phyloP scores from a whole-genome alignment of 2,888 invertebrate genomes.

The Melieria crassipennis region DNA sequence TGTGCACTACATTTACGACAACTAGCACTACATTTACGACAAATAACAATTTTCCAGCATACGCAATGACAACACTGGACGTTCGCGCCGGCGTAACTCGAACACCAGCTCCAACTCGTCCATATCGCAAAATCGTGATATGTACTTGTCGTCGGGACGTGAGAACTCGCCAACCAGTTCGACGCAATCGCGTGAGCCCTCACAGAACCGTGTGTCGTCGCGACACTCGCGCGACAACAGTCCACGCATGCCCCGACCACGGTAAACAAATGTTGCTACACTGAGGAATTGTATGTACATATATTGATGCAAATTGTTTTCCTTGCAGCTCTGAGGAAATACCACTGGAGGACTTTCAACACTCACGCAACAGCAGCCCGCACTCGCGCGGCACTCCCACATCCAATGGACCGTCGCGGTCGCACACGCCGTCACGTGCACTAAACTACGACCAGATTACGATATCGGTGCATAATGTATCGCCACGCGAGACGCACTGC shows the following conservation, averaged over 20 bases:
- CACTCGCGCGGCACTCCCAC: constrained; percentile 51
- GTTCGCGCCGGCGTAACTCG: constrained; percentile 66
- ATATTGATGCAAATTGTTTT: neutral
- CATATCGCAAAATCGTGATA: constrained; percentile 47
- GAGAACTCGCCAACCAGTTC: constrained; percentile 63
- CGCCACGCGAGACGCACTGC: constrained; percentile 47
- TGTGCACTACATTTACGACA: too few relatives aligned
- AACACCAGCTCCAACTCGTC: constrained; percentile 67
- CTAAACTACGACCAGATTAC: constrained; percentile 53
- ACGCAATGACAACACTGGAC: constrained; percentile 55
- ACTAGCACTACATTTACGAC: too few relatives aligned
- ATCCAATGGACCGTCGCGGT: constrained; percentile 64
- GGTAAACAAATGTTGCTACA: constrained; percentile 53
- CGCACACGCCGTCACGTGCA: constrained; percentile 64
- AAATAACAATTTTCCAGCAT: constrained; percentile 45
- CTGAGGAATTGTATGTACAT: neutral
- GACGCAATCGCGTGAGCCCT: constrained; percentile 59
- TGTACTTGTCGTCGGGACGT: constrained; percentile 42
- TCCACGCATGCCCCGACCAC: constrained; percentile 76
- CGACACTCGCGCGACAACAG: constrained; percentile 76
- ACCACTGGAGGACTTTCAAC: constrained; percentile 80
- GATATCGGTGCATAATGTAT: constrained; percentile 49
- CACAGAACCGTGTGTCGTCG: constrained; percentile 55
- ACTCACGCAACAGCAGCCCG: constrained; percentile 68
- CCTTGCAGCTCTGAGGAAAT: constrained; percentile 75